Evolutionary conservation across 2,888 invertebrate species (phyloP).

Genomic region (Pyrochroa serraticornis): DNA sequence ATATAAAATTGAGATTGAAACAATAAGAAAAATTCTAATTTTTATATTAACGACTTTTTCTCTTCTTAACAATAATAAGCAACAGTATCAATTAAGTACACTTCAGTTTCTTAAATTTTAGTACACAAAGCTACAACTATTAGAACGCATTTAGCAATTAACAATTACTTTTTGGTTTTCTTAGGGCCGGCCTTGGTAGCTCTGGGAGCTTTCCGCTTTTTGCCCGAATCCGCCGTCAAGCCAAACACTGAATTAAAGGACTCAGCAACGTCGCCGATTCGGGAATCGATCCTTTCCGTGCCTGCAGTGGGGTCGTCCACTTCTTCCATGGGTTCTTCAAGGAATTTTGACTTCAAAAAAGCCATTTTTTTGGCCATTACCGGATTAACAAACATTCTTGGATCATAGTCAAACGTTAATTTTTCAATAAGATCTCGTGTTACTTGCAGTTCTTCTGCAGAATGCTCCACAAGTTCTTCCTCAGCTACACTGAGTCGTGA

Average conservation of each 20-base stretch:
- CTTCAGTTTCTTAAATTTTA: too few relatives aligned
- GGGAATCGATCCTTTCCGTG: constrained; percentile 29
- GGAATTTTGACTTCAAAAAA: constrained; percentile 41
- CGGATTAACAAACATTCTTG: constrained; percentile 37
- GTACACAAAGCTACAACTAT: too few relatives aligned
- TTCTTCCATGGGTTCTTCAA: constrained; percentile 38
- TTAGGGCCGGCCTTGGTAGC: too few relatives aligned
- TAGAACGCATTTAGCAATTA: too few relatives aligned
- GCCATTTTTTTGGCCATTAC: constrained; percentile 36
- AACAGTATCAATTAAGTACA: too few relatives aligned
- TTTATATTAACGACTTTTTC: too few relatives aligned
- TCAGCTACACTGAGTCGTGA: neutral
- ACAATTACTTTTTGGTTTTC: too few relatives aligned
- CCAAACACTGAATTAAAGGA: constrained; percentile 27
- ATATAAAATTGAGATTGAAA: too few relatives aligned
- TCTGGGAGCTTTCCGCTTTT: neutral
- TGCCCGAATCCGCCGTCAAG: neutral
- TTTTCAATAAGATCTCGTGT: constrained; percentile 34
- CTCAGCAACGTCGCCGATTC: constrained; percentile 24
- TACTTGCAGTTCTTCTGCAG: constrained; percentile 21
- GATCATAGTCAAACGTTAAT: constrained; percentile 41
- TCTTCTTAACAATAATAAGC: too few relatives aligned
- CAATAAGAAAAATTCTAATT: too few relatives aligned
- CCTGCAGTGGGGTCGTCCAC: constrained; percentile 27
- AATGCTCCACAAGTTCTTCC: constrained; percentile 6